Conservation (phyloP, 2,113 vertebrate species). For the Forbesichthys papilliferus region DNA sequence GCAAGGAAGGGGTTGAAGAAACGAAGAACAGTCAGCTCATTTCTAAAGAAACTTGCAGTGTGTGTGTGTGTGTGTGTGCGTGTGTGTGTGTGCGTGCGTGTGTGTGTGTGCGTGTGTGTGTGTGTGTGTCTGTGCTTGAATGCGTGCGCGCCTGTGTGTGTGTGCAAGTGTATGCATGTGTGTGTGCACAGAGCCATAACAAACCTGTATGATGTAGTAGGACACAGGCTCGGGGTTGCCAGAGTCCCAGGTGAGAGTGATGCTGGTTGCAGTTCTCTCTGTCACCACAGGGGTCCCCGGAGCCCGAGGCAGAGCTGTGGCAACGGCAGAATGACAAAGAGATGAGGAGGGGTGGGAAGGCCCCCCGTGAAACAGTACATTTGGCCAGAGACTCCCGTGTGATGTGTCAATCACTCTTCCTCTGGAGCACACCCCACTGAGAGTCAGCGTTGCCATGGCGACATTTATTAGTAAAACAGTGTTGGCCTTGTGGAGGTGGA, state of each 20-base stretch:
- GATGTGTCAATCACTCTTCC: background rate
- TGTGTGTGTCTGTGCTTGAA: background rate
- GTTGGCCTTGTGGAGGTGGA: too few species aligned
- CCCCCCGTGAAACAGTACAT: too few species aligned
- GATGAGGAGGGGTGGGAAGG: too few species aligned
- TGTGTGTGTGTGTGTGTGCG: background rate
- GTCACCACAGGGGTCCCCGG: slow-evolving; percentile 92
- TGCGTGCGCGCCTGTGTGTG: background rate
- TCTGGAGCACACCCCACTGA: background rate
- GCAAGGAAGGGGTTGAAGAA: background rate
- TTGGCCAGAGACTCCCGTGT: background rate
- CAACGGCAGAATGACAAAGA: background rate
- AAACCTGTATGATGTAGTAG: slow-evolving; percentile 88
- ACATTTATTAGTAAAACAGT: too few species aligned
- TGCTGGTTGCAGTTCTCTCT: slow-evolving; percentile 96
- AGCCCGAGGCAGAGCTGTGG: slow-evolving; percentile 90
- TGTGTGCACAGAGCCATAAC: background rate
- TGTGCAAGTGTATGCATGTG: background rate
- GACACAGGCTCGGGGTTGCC: slow-evolving; percentile 97
- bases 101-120: too few species aligned
- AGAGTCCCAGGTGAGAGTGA: slow-evolving; percentile 98
- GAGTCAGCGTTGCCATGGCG: too few species aligned
- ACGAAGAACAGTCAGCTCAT: too few species aligned
- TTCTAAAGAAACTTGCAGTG: too few species aligned
- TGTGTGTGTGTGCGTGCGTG: background rate